Evolutionary conservation across 2,888 invertebrate genomes (phyloP).

Genomic region (Mesorhabditis belari): DNA sequence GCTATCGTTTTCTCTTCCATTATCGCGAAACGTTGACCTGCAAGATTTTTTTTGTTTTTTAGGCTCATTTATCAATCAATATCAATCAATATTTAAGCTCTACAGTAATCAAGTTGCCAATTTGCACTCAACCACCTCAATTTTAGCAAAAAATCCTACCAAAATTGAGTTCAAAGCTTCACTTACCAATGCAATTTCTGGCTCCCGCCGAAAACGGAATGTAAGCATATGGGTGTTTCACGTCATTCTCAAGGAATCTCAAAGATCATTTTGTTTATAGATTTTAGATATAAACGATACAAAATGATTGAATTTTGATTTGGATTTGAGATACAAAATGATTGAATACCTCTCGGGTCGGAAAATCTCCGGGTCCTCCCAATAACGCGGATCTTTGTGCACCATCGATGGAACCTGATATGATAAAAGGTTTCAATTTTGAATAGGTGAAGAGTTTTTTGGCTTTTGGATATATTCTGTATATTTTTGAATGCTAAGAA

Average conservation of each 20-base stretch:
- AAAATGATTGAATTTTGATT: neutral
- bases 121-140: too few species aligned
- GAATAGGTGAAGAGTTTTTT: too few species aligned
- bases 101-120: too few species aligned
- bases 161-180: neutral
- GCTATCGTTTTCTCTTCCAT: constrained; percentile 52
- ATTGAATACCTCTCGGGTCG: neutral
- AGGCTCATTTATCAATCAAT: too few species aligned
- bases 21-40: constrained; percentile 51
- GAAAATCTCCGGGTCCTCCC: constrained; percentile 27
- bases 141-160: too few species aligned
- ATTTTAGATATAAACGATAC: neutral
- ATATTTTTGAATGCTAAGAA: too few species aligned
- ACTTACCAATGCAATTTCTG: constrained; percentile 57
- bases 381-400: constrained; percentile 50
- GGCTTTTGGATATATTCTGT: too few species aligned
- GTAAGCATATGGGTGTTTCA: constrained; percentile 56
- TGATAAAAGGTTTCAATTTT: too few species aligned
- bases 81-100: too few species aligned
- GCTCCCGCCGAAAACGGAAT: constrained; percentile 59
- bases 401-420: constrained; percentile 53
- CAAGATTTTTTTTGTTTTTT: neutral
- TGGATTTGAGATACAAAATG: neutral
- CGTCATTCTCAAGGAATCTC: constrained; percentile 54
- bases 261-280: neutral